Conservation (phyloP, 2,888 invertebrate species). For the Imbricaverruca yamaguchii region DNA sequence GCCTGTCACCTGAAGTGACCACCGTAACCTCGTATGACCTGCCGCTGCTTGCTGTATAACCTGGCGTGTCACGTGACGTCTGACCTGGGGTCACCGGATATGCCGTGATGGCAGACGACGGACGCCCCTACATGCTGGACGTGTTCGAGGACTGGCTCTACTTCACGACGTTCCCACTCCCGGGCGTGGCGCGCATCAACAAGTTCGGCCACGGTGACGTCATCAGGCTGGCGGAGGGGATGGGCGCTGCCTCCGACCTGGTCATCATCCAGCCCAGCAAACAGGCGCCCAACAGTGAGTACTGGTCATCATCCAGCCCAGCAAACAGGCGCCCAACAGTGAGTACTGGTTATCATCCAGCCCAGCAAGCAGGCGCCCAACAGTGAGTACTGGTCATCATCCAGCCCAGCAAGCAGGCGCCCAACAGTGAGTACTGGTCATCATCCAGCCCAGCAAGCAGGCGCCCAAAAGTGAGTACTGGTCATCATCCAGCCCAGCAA, state of each 20-base stretch:
- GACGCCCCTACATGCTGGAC: slow-evolving; percentile 62
- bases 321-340: slow-evolving; percentile 52
- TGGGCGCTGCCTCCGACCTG: slow-evolving; percentile 54
- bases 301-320: slow-evolving; percentile 54
- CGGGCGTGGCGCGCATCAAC: slow-evolving; percentile 55
- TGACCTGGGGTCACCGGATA: not conserved
- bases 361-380: slow-evolving; percentile 54
- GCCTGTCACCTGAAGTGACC: too few species aligned
- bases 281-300: slow-evolving; percentile 49
- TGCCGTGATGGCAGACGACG: slow-evolving; percentile 40
- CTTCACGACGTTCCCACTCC: slow-evolving; percentile 55
- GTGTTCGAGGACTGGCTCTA: slow-evolving; percentile 65
- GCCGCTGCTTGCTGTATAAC: not conserved
- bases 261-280: slow-evolving; percentile 59
- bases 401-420: too few species aligned
- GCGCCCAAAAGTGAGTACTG: not conserved
- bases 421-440: not conserved
- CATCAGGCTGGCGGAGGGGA: slow-evolving; percentile 43
- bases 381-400: slow-evolving; percentile 47
- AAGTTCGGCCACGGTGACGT: slow-evolving; percentile 57
- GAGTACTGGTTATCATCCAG: slow-evolving; percentile 52
- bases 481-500: not conserved
- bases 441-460: not conserved
- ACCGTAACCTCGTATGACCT: not conserved
- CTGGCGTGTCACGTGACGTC: not conserved